These are phyloP conservation scores for Castor canadensis DNA, from an alignment of 2,113 vertebrate species.

Conservation along the genomic window DNA sequence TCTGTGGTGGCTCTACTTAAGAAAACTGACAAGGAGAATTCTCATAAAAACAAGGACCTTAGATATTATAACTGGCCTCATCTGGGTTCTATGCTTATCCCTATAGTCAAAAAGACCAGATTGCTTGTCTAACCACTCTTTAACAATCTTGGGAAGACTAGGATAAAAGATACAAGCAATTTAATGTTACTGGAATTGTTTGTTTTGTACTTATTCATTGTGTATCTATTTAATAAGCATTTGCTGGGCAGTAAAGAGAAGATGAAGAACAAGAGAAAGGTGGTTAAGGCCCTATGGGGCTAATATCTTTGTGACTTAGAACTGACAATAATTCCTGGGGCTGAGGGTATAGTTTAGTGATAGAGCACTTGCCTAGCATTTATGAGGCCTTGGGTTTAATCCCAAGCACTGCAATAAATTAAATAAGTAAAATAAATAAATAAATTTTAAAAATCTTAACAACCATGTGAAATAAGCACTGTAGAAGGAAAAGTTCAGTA, in stretches of 20 bases:
- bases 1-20: not conserved
- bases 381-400: too few species aligned
- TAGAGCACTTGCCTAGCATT: too few species aligned
- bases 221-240: not conserved
- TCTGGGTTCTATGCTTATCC: not conserved
- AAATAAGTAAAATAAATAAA: too few species aligned
- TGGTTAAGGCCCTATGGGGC: too few species aligned
- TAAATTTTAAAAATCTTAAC: not conserved
- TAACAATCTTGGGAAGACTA: not conserved
- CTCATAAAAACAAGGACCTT: not conserved
- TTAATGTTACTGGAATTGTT: not conserved
- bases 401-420: too few species aligned
- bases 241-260: not conserved
- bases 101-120: not conserved
- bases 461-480: not conserved
- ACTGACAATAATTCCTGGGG: not conserved
- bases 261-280: not conserved
- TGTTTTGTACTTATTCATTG: not conserved
- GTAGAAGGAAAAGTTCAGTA: not conserved
- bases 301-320: not conserved
- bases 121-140: not conserved
- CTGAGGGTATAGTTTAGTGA: too few species aligned
- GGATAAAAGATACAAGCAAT: not conserved
- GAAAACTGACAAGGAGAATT: not conserved
- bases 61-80: not conserved